Conservation (phyloP, 2,113 vertebrate species). For the Apistogramma diplotaenia region DNA sequence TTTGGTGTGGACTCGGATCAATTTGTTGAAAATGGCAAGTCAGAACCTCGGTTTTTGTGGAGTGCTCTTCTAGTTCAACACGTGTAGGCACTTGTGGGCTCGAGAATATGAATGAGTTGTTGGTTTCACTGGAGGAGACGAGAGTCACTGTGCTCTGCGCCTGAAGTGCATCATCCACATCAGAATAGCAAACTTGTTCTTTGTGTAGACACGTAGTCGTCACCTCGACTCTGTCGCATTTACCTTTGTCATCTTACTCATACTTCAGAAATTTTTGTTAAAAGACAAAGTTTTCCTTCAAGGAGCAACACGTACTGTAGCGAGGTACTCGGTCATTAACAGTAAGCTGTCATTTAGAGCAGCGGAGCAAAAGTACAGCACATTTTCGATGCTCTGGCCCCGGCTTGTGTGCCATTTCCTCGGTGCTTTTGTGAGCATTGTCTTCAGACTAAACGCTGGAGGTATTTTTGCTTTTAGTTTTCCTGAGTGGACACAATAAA, state of each 20-base stretch:
- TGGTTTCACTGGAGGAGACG: constrained; percentile 14
- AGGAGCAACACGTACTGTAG: constrained; percentile 50
- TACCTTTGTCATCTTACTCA: neutral
- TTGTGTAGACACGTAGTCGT: constrained; percentile 7
- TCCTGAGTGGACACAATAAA: constrained; percentile 72
- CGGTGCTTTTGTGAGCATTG: constrained; percentile 64
- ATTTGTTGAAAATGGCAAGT: too few species aligned
- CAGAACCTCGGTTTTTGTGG: too few species aligned
- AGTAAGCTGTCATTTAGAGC: constrained; percentile 55
- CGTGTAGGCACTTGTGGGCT: neutral
- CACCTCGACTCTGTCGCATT: constrained; percentile 6
- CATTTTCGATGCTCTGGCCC: constrained; percentile 44
- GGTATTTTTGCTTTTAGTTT: constrained; percentile 69
- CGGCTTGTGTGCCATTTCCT: constrained; percentile 63
- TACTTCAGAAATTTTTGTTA: neutral
- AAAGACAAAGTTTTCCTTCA: constrained; percentile 26
- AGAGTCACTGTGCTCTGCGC: neutral
- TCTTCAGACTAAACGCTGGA: constrained; percentile 60
- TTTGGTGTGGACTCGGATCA: neutral
- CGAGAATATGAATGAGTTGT: constrained; percentile 31
- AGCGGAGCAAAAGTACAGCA: constrained; percentile 25
- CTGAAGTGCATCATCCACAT: constrained; percentile 21
- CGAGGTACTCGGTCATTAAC: constrained; percentile 40
- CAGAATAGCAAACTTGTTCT: neutral
- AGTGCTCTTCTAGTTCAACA: constrained; percentile 8